Base-by-base conservation (phyloP, 2,888 invertebrate genomes). In the Pediacus dermestoides region DNA sequence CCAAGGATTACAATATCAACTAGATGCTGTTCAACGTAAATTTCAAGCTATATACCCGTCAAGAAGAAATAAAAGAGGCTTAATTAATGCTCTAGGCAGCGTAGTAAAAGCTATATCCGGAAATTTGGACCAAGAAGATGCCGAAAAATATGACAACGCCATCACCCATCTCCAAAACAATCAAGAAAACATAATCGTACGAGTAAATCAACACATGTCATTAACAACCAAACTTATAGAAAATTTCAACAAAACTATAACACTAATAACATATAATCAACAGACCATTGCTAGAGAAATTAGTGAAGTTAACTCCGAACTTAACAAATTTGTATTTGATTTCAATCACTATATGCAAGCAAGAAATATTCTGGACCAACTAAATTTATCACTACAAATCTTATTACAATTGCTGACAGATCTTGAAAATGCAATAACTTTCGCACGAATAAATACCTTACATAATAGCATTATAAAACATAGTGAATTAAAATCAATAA, bases 51-150 rank as follows among this genome's bases (percentile, higher is more conserved):
- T 33, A 12, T 21, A 1, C 13, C 11, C 32, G 2, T 22, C 10
- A 16, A 11, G 13, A 2, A 12, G 22, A 16, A 11, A 14, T 16
- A 39, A 30, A 22, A 14, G 30, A 30, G 39, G 34, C 11, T 22
- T 39, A 16, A n/a, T 39, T 4, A 39, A 39, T 12, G 30, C 16
- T 7, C 8, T 30, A 8, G 31, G 34, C 9, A 23, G 23, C 10
- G 14, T 39, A 16, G 12, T 32, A n/a, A 39, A 39, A 34, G 13
- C 10, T 16, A 34, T 39, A 25, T 33, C 39, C 2, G 39, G 25
- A 30, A 39, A 39, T 12, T 18, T 39, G 7, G 35, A 39, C 14
- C 39, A 39, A 25, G 15, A 30, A 11, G 35, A 39, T 23, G 39
- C 39, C 2, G 18, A 30, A 10, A 28, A 26, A 27, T 39, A 39